These are phyloP conservation scores for Coluber constrictor DNA, from an alignment of 2,797 vertebrate genomes.

Conservation along the genomic window DNA sequence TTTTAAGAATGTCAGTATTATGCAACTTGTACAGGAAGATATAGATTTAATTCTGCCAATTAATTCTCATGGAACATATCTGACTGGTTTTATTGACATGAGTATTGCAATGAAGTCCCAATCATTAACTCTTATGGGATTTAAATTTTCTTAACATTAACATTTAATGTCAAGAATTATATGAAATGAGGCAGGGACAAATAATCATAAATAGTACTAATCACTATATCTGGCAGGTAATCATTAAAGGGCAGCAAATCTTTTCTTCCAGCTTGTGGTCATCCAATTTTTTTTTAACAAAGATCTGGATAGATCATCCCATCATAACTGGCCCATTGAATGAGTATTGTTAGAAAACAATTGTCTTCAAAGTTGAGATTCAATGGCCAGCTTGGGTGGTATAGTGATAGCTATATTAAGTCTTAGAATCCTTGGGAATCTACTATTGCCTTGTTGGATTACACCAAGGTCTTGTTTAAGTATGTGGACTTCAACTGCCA, in stretches of 20 bases:
- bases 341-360: constrained; percentile 42
- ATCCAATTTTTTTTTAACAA: neutral
- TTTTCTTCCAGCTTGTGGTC: neutral
- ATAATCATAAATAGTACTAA: constrained; percentile 8
- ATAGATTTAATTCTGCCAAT: constrained; percentile 55
- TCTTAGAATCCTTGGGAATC: neutral
- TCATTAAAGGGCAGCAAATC: neutral
- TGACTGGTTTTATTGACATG: neutral
- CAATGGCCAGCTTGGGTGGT: neutral
- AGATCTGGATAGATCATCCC: neutral
- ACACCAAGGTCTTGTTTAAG: neutral
- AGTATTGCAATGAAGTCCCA: neutral
- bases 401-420: neutral
- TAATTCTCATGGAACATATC: constrained; percentile 39
- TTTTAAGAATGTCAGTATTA: constrained; percentile 53
- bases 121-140: neutral
- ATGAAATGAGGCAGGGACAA: constrained; percentile 9
- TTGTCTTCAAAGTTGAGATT: constrained; percentile 27
- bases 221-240: neutral
- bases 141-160: constrained; percentile 28
- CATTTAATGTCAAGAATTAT: neutral
- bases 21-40: constrained; percentile 2
- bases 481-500: neutral
- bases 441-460: neutral
- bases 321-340: constrained; percentile 35